These are phyloP conservation scores for Dipodomys stephensi DNA, from an alignment of 2,113 vertebrate species.

Conservation along the genomic window DNA sequence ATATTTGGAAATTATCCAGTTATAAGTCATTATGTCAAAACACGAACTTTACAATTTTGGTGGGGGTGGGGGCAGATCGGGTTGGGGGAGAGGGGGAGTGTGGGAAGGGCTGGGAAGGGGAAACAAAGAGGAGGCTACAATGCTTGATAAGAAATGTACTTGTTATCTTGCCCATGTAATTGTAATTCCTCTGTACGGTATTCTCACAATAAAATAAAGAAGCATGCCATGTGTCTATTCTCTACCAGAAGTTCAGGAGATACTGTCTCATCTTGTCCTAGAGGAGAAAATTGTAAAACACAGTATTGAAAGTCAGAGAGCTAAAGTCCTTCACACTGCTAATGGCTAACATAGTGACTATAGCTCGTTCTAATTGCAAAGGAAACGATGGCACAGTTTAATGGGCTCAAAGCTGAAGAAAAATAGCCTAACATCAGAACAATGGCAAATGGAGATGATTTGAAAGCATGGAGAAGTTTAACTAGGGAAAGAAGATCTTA, in stretches of 20 bases:
- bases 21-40: neutral
- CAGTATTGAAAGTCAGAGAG: neutral
- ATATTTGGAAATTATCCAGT: neutral
- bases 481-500: neutral
- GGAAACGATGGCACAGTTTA: neutral
- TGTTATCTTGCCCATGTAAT: too few relatives aligned
- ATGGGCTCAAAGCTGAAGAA: neutral
- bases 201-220: too few relatives aligned
- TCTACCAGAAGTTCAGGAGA: neutral
- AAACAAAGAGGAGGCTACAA: too few relatives aligned
- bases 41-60: too few relatives aligned
- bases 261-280: neutral
- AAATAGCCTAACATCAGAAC: neutral
- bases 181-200: too few relatives aligned
- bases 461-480: neutral
- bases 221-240: neutral
- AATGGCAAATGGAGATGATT: neutral
- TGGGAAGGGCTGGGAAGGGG: too few relatives aligned
- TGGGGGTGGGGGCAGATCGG: too few relatives aligned
- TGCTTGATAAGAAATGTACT: too few relatives aligned
- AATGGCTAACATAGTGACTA: neutral
- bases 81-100: too few relatives aligned
- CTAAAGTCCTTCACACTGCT: neutral
- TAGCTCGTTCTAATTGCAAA: neutral
- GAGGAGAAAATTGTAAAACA: neutral